Conservation (phyloP, 2,113 vertebrate genomes). For the Pan troglodytes region NHGRI_mPanTro3-v2.1_pri NC_086015.1:111949501-111950000, state of each 20-base stretch:
- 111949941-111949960: slow-evolving; percentile 1
- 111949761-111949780: slow-evolving; percentile 1
- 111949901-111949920: background rate
- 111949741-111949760: background rate
- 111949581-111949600: too few relatives aligned
- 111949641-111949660: background rate
- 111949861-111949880: background rate
- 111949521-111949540: too few relatives aligned
- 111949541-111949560: too few relatives aligned
- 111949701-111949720: slow-evolving; percentile 35
- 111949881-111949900: background rate
- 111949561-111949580: too few relatives aligned
- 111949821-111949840: background rate
- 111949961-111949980: background rate
- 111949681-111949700: background rate
- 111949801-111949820: slow-evolving; percentile 25
- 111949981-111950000: background rate
- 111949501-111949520: too few relatives aligned
- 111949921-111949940: slow-evolving; percentile 2
- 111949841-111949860: background rate
- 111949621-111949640: too few relatives aligned
- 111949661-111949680: background rate
- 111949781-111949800: background rate
- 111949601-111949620: too few relatives aligned
- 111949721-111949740: background rate